These are phyloP conservation scores for Lithophane semibrunnea DNA, from an alignment of 2,888 invertebrate genomes.

Conservation along the genomic window DNA sequence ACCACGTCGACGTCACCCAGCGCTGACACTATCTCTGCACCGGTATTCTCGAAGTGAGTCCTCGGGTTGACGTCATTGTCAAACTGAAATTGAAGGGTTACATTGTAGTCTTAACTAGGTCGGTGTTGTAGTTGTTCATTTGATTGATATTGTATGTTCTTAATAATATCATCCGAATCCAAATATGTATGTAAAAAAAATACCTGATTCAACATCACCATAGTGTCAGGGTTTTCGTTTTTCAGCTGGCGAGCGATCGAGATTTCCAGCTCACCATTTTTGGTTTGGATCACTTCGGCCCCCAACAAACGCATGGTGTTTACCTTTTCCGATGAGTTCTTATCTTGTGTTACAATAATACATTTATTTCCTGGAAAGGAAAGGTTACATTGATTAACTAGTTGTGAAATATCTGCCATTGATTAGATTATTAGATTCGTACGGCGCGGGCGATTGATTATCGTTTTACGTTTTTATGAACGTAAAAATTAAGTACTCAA, in stretches of 20 bases:
- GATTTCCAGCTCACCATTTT: conserved; percentile 53
- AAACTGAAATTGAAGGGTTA: conserved; percentile 90
- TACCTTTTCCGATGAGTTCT: conserved; percentile 99
- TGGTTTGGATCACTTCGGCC: conserved; percentile 96
- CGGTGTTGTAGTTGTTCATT: neutral
- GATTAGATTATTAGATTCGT: conserved; percentile 31
- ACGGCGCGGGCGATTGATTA: conserved; percentile 1
- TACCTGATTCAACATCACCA: conserved; percentile 88
- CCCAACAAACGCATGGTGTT: conserved; percentile 95
- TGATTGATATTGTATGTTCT: neutral
- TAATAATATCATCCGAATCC: neutral
- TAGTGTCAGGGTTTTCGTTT: conserved; percentile 60
- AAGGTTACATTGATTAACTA: neutral
- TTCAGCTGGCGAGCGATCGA: conserved; percentile 60
- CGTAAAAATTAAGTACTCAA: neutral
- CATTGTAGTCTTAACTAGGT: neutral
- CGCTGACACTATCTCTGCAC: conserved; percentile 94
- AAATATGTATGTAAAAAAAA: conserved; percentile 1
- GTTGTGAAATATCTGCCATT: conserved; percentile 6
- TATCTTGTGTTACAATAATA: conserved; percentile 98
- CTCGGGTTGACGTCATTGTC: conserved; percentile 97
- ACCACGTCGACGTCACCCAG: conserved; percentile 94
- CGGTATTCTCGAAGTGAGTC: conserved; percentile 98
- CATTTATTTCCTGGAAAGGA: conserved; percentile 93
- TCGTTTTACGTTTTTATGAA: conserved; percentile 11